A percentile compares a stretch with the other conserved stretches of the same genome.
phyloP scores from a whole-genome alignment of 2,797 vertebrate species.

The Manis javanica region DNA sequence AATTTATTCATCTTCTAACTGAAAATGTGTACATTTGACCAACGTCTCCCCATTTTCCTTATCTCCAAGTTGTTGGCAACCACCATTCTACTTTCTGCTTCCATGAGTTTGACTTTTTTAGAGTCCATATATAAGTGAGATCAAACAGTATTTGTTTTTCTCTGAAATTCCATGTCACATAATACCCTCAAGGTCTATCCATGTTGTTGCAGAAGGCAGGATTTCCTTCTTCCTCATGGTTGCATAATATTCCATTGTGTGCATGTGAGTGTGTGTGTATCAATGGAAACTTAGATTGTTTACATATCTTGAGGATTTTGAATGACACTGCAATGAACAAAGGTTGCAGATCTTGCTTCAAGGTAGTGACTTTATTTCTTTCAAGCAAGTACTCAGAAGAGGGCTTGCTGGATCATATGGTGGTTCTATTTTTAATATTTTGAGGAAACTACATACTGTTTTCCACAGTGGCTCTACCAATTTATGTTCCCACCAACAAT shows the following conservation, averaged over 20 bases:
- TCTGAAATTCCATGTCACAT: background rate
- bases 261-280: too few species aligned
- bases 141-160: background rate
- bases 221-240: background rate
- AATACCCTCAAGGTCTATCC: background rate
- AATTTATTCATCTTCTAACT: background rate
- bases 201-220: background rate
- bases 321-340: background rate
- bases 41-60: background rate
- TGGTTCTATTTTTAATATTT: background rate
- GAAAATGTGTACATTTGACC: background rate
- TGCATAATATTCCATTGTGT: background rate
- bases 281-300: background rate
- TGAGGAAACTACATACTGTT: background rate
- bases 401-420: background rate
- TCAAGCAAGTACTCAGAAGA: background rate
- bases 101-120: background rate
- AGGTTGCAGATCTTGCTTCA: background rate
- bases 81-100: background rate
- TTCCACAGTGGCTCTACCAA: background rate
- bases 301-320: background rate
- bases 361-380: background rate
- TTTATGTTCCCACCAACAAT: background rate
- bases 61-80: background rate
- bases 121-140: background rate